Evolutionary conservation across 2,113 vertebrate species (phyloP).

Genomic region (Mustelus asterias): DNA sequence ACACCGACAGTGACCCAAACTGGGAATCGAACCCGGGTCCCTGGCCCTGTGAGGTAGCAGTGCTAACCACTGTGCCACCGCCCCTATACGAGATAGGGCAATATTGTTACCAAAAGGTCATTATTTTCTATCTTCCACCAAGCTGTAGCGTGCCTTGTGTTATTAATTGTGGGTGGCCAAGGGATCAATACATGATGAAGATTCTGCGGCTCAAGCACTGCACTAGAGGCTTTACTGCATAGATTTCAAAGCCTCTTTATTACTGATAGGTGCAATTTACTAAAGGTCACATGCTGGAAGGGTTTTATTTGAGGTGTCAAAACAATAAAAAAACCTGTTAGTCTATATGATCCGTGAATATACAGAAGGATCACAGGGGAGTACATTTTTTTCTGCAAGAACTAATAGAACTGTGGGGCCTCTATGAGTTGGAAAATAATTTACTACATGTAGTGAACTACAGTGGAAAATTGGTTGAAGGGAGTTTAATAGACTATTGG

Average conservation of each 20-base stretch:
- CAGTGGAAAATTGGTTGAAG: not conserved
- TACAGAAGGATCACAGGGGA: not conserved
- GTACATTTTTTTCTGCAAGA: not conserved
- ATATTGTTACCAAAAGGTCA: not conserved
- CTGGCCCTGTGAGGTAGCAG: too few species aligned
- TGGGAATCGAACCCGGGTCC: too few species aligned
- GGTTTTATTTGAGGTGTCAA: not conserved
- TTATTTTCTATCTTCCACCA: not conserved
- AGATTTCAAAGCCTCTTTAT: not conserved
- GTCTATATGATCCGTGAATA: not conserved
- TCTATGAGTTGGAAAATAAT: not conserved
- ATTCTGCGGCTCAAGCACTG: not conserved
- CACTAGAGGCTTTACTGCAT: not conserved
- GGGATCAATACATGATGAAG: not conserved
- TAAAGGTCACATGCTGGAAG: not conserved
- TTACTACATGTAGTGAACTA: not conserved
- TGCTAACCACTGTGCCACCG: too few species aligned
- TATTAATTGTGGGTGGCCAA: not conserved
- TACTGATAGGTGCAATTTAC: not conserved
- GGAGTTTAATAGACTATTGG: not conserved
- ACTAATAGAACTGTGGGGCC: not conserved
- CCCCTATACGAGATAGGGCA: not conserved
- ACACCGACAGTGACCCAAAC: too few species aligned
- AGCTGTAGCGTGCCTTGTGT: not conserved
- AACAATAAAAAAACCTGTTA: not conserved